Base-by-base conservation (phyloP, 2,888 invertebrate genomes). In the Mactromeris polynyma region DNA sequence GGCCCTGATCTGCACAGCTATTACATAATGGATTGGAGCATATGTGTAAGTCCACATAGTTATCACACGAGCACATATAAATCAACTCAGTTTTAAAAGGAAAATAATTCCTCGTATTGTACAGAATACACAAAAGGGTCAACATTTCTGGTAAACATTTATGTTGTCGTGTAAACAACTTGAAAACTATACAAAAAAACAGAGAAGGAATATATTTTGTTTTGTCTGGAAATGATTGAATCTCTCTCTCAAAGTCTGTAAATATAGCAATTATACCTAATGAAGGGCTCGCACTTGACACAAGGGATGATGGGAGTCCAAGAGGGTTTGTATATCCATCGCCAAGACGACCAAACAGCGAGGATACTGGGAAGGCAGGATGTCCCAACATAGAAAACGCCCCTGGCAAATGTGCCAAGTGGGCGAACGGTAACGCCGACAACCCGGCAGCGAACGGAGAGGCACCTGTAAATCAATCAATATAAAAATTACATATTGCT, bases 381-480 rank as follows among this genome's bases (percentile, higher is more conserved):
- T 94, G 94, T 26, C 95, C 95, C 33, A 96, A 93, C 94, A 96
- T 93, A 69, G 96, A 96, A 91, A 95, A 96, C 17, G 96, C 94
- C 58, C 94, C 94, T 7, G 96, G 95, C 31, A 96, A 92, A 88
- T 95, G 96, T 33, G 95, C 94, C 46, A 96, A 93, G 89, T 94
- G 95, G 46, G 95, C 93, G 83, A 94, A 95, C 31, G 94, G 94
- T n/a, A 94, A 64, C 31, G 78, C 90, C 38, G 92, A 89, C 51
- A 92, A 78, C 9, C 91, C 94, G 9, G 94, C 83, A 85, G 91
- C 91, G 90, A 95, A 94, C 40, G 95, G 95, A 1, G 94, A 93
- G 6, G 94, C 91, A 88, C 95, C 96, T 96, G 78, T n/a, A 84
- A 31, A 36, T 21, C 33, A 51, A 81, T n/a, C 36, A 40, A 79